A percentile compares a stretch with the other conserved stretches of the same genome.
phyloP scores from a whole-genome alignment of 2,888 invertebrate species.

The Alloscopus bannaensis region DNA sequence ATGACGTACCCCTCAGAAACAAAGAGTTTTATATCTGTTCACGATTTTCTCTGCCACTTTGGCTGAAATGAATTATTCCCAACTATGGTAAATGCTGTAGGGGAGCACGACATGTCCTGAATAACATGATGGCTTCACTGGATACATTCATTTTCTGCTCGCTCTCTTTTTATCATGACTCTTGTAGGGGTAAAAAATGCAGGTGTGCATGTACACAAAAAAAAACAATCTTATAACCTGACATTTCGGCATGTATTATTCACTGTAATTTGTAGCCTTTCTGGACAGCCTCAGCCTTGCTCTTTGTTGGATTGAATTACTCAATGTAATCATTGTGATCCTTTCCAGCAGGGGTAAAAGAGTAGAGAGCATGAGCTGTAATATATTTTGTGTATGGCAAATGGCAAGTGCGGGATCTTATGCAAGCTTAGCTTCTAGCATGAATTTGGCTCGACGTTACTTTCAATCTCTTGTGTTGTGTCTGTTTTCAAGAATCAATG shows the following conservation, averaged over 20 bases:
- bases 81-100: too few relatives aligned
- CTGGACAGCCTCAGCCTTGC: slow-evolving; percentile 44
- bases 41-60: too few relatives aligned
- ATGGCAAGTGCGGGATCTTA: neutral
- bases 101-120: too few relatives aligned
- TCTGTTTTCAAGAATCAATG: neutral
- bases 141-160: too few relatives aligned
- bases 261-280: slow-evolving; percentile 51
- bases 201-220: slow-evolving; percentile 11
- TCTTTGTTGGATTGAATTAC: slow-evolving; percentile 16
- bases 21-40: too few relatives aligned
- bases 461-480: slow-evolving; percentile 16
- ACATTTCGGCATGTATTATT: slow-evolving; percentile 28
- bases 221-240: slow-evolving; percentile 20
- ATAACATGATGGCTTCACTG: too few relatives aligned
- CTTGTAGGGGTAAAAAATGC: slow-evolving; percentile 14
- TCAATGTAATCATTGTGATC: neutral
- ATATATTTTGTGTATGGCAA: neutral
- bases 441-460: slow-evolving; percentile 28
- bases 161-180: neutral
- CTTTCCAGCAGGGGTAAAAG: neutral
- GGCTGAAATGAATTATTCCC: too few relatives aligned
- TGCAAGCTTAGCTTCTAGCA: neutral
- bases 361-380: neutral
- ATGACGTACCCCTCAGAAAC: too few relatives aligned